Percentiles rank a stretch among this genome's conserved stretches.
Evolutionary conservation across 2,113 vertebrate species (phyloP).

Genomic region (Sinocyclocheilus anophthalmus): DNA sequence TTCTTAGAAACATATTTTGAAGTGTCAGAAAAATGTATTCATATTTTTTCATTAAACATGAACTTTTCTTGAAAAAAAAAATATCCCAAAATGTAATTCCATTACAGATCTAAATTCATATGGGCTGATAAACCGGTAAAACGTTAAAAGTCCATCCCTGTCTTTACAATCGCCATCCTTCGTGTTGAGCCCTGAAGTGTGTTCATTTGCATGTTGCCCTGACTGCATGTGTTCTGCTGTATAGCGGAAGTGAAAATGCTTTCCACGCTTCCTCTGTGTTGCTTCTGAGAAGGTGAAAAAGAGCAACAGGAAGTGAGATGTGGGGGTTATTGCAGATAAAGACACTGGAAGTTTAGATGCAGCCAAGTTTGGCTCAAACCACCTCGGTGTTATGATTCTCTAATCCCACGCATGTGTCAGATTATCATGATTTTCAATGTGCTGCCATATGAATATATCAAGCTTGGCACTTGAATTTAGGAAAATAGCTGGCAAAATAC

Average conservation of each 20-base stretch:
- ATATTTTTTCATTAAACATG: background rate
- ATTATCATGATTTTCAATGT: background rate
- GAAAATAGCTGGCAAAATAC: background rate
- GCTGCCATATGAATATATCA: background rate
- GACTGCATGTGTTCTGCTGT: conserved; percentile 10
- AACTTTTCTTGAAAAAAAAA: background rate
- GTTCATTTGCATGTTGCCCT: conserved; percentile 31
- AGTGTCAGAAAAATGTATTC: background rate
- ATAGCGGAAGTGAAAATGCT: conserved; percentile 60
- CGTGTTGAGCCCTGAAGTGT: background rate
- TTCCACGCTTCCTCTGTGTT: conserved; percentile 64
- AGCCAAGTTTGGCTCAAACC: conserved; percentile 11
- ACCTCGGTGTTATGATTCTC: background rate
- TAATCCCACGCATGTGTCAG: background rate
- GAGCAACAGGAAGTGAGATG: conserved; percentile 54
- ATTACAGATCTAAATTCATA: background rate
- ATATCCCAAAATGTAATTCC: background rate
- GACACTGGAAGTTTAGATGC: conserved; percentile 43
- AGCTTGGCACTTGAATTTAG: background rate
- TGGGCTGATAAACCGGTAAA: too few species aligned
- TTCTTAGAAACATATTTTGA: background rate
- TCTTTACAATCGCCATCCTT: background rate
- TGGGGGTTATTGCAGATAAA: conserved; percentile 39
- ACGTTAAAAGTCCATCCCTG: background rate
- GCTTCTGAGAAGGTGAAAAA: conserved; percentile 56